Evolutionary conservation across 2,888 invertebrate species (phyloP).

Genomic region (Cylloceria caligata): DNA sequence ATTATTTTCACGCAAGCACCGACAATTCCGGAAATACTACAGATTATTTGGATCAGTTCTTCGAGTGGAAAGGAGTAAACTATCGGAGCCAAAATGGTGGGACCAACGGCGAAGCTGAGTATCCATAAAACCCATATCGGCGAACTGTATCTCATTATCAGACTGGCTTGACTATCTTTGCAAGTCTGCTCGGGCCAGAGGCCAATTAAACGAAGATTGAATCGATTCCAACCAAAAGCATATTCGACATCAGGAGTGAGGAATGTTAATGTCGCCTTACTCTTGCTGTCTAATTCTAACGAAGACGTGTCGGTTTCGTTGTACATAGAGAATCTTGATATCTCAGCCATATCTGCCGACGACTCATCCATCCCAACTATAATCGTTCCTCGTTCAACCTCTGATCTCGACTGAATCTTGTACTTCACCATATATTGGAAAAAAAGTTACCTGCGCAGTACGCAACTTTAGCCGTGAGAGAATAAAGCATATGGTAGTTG

Average conservation of each 20-base stretch:
- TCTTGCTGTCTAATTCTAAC: no score
- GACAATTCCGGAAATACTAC: conserved; percentile 33
- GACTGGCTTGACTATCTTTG: conserved; percentile 21
- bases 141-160: conserved; percentile 33
- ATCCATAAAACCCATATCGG: conserved; percentile 22
- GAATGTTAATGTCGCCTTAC: neutral
- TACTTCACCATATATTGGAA: conserved; percentile 1
- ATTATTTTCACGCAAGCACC: conserved; percentile 54
- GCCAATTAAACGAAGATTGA: conserved; percentile 71
- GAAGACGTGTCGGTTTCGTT: neutral
- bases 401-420: conserved; percentile 33
- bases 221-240: conserved; percentile 73
- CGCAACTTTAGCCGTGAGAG: neutral
- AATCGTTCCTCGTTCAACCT: conserved; percentile 27
- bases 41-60: conserved; percentile 46
- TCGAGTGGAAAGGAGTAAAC: conserved; percentile 62
- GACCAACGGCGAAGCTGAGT: conserved; percentile 52
- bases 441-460: conserved; percentile 34
- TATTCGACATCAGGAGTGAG: conserved; percentile 58
- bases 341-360: conserved; percentile 32
- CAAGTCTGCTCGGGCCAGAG: conserved; percentile 73
- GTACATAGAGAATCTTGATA: neutral
- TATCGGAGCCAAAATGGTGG: conserved; percentile 61
- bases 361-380: no score
- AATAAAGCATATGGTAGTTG: neutral